These are phyloP conservation scores for Polyploca ridens DNA, from an alignment of 2,888 invertebrate genomes.

Conservation along the genomic window DNA sequence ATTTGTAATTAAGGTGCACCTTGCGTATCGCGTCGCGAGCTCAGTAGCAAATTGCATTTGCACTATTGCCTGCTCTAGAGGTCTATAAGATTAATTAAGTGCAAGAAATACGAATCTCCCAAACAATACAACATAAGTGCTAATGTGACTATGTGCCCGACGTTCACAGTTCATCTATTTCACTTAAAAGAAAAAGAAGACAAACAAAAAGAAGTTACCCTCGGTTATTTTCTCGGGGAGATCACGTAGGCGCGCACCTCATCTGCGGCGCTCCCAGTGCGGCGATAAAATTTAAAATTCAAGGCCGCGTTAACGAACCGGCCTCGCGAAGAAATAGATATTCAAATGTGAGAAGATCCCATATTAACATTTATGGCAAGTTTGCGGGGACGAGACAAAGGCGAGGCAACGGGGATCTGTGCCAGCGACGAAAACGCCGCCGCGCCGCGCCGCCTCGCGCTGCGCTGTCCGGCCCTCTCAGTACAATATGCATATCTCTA, in stretches of 20 bases:
- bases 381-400: slow-evolving; percentile 83
- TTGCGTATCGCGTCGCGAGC: slow-evolving; percentile 27
- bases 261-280: slow-evolving; percentile 77
- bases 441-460: slow-evolving; percentile 8
- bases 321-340: slow-evolving; percentile 84
- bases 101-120: not conserved
- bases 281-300: slow-evolving; percentile 84
- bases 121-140: not conserved
- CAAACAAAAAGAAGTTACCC: slow-evolving; percentile 72
- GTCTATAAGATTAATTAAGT: slow-evolving; percentile 9
- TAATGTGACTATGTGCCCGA: slow-evolving; percentile 15
- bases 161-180: slow-evolving; percentile 47
- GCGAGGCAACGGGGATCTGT: slow-evolving; percentile 57
- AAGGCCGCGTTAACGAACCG: slow-evolving; percentile 85
- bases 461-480: slow-evolving; percentile 27
- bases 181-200: slow-evolving; percentile 61
- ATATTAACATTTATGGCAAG: slow-evolving; percentile 85
- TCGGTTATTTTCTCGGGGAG: slow-evolving; percentile 76
- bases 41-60: not conserved
- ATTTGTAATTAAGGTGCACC: slow-evolving; percentile 53
- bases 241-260: slow-evolving; percentile 83
- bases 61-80: not conserved
- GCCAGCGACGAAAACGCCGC: slow-evolving; percentile 23
- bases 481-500: slow-evolving; percentile 46
- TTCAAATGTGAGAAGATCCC: slow-evolving; percentile 84